Conservation (phyloP, 2,113 vertebrate genomes). For the Serranochromis macrocephalus region DNA sequence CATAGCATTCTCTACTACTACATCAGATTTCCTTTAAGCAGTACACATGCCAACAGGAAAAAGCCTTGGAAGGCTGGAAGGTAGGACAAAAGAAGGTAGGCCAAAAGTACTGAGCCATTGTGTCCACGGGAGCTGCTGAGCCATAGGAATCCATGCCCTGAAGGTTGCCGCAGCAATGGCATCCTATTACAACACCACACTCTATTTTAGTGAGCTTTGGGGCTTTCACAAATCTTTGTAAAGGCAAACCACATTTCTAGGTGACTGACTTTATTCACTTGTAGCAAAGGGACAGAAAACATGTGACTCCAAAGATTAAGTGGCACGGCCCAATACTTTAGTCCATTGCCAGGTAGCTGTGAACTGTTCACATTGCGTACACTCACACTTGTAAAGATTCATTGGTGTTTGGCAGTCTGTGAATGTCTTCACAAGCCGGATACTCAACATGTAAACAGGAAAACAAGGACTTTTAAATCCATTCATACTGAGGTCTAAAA, state of each 20-base stretch:
- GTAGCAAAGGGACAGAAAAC: background rate
- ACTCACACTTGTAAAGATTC: background rate
- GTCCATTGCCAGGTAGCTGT: background rate
- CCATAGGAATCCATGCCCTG: background rate
- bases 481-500: background rate
- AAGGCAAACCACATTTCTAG: background rate
- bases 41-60: background rate
- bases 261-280: background rate
- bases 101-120: background rate
- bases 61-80: background rate
- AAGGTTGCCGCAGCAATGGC: background rate
- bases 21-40: background rate
- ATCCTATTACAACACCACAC: background rate
- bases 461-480: background rate
- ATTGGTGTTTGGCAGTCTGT: background rate
- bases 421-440: background rate
- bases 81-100: background rate
- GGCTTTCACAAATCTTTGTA: background rate
- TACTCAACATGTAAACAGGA: background rate
- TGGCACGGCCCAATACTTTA: background rate
- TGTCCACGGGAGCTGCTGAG: background rate
- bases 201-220: background rate
- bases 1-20: background rate
- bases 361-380: background rate
- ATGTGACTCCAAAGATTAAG: background rate